Evolutionary conservation across 2,113 vertebrate genomes (phyloP).

Genomic region (Halichoerus grypus): DNA sequence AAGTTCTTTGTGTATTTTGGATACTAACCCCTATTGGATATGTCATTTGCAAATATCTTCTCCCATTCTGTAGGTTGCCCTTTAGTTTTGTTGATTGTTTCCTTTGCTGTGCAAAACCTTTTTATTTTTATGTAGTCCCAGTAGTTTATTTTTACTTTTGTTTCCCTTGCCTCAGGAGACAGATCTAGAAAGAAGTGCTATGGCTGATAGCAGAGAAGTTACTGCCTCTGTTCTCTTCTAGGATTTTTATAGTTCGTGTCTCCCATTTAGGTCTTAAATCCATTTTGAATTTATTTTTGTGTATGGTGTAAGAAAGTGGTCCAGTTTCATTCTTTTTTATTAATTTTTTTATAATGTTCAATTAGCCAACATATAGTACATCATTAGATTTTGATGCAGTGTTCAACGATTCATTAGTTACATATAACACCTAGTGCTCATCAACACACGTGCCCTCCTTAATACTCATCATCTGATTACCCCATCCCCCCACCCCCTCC

Average conservation of each 20-base stretch:
- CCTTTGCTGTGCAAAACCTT: not conserved
- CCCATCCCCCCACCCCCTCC: too few relatives aligned
- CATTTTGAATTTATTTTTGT: not conserved
- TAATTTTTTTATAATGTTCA: too few relatives aligned
- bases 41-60: not conserved
- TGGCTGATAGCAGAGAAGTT: not conserved
- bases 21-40: not conserved
- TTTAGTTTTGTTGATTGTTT: not conserved
- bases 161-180: not conserved
- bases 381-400: too few relatives aligned
- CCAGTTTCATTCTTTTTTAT: not conserved
- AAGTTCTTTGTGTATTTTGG: not conserved
- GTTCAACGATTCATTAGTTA: too few relatives aligned
- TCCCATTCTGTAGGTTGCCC: not conserved
- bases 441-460: too few relatives aligned
- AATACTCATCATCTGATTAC: too few relatives aligned
- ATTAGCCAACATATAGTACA: too few relatives aligned
- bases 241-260: not conserved
- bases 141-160: not conserved
- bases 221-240: not conserved
- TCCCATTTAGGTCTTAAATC: not conserved
- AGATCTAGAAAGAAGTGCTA: not conserved
- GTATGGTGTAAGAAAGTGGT: not conserved
- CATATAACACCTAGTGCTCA: too few relatives aligned
- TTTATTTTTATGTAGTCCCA: not conserved